These are phyloP conservation scores for Oreochromis tanganicae DNA, from an alignment of 2,113 vertebrate genomes.

Conservation along the genomic window DNA sequence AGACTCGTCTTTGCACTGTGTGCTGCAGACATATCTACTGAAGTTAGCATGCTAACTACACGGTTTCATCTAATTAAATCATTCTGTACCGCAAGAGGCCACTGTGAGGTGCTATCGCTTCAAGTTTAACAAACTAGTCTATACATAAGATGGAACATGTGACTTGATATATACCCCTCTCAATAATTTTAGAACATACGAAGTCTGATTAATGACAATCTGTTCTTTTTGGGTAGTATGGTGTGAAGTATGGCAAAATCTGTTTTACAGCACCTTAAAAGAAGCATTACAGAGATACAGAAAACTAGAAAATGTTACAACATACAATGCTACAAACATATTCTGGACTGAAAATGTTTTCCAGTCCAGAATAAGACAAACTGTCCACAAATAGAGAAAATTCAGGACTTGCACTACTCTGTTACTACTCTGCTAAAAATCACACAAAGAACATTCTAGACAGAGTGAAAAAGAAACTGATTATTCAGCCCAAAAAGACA, in stretches of 20 bases:
- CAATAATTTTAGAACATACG: neutral
- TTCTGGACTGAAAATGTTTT: neutral
- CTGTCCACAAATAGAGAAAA: neutral
- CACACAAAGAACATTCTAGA: neutral
- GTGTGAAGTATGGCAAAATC: neutral
- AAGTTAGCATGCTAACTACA: neutral
- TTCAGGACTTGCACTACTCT: neutral
- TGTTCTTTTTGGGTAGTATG: neutral
- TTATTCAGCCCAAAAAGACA: neutral
- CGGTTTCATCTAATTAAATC: neutral
- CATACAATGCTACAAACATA: neutral
- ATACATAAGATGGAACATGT: neutral
- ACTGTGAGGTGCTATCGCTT: neutral
- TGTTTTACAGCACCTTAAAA: neutral
- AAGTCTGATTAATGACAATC: neutral
- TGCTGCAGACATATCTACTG: neutral
- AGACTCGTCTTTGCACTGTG: neutral
- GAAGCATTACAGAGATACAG: neutral
- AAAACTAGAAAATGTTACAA: neutral
- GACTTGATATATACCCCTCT: neutral
- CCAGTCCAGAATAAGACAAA: neutral
- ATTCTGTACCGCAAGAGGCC: neutral
- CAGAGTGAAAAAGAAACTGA: rapidly evolving
- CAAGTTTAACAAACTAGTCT: neutral
- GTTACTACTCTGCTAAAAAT: neutral